Evolutionary conservation across 1,140 invertebrate species (phyloP), one percentile per base, ranked within the genome.

Genomic region (Stenopsyche tienmushanensis): DNA sequence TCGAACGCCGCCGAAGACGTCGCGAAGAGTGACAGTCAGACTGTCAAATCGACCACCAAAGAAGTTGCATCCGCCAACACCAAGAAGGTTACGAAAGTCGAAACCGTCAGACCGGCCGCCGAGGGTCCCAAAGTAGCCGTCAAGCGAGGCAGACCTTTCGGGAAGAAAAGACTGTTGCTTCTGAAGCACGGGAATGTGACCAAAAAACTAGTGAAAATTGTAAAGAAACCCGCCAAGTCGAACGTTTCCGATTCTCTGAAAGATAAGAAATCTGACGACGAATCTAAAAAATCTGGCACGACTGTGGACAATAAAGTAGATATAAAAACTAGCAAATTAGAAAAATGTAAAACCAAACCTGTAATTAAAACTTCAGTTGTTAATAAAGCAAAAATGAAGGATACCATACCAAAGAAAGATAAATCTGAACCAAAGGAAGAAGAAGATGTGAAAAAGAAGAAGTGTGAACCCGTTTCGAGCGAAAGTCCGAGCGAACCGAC

Each of bases 391-490:
- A 60, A 60, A 47, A 29, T 17, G 26, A 60, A 60, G 21, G 57
- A 47, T 15, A 47, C 5, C 23, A 47, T 60, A 60, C 57, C 57
- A 60, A 60, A 60, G 57, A 60, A 60, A 60, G 47, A 26, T 25
- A 60, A 60, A 60, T 23, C 15, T 47, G 57, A 60, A 60, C 57
- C 57, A 60, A 60, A 60, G 41, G 57, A 60, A 5, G 2, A n/a
- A 15, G 57, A 60, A 42, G 21, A 44, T 9, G 42, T 8, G 10
- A 23, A 34, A 34, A 34, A 34, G 5, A 5, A 34, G 13, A 34
- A 34, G 29, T 5, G 13, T 7, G 29, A 34, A 13, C 29, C 29
- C 5, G 13, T 5, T 13, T 34, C 29, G 29, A 34, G 13, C 29
- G n/a, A 34, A 7, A 5, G 29, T 34, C 13, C 29, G 13, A 34